These are phyloP conservation scores for Calyptommatus sinebrachiatus DNA, from an alignment of 2,113 vertebrate genomes.

Conservation along the genomic window DNA sequence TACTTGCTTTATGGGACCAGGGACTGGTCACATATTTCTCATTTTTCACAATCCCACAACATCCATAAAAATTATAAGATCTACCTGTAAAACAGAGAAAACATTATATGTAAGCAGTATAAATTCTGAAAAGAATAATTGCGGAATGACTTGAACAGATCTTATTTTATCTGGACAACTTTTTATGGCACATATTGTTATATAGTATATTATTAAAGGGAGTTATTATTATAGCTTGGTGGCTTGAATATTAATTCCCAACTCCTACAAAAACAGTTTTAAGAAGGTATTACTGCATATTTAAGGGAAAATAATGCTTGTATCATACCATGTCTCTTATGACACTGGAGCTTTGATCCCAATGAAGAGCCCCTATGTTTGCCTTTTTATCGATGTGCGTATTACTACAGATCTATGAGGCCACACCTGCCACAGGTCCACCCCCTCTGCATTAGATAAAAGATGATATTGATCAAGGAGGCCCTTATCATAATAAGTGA, in stretches of 20 bases:
- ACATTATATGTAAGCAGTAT: not conserved
- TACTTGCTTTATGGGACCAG: not conserved
- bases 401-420: too few species aligned
- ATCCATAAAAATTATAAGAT: not conserved
- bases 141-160: not conserved
- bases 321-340: not conserved
- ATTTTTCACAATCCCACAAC: not conserved
- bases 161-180: not conserved
- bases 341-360: too few species aligned
- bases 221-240: not conserved
- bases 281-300: not conserved
- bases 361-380: too few species aligned
- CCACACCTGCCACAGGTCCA: too few species aligned
- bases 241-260: not conserved
- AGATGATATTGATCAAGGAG: too few species aligned
- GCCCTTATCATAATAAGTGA: too few species aligned
- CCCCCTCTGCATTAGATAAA: too few species aligned
- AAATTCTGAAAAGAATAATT: constrained; percentile 1
- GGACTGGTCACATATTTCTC: not conserved
- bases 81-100: not conserved
- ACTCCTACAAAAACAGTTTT: not conserved
- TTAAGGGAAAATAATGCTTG: not conserved
- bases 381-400: too few species aligned
- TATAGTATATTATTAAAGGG: not conserved
- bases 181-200: not conserved